Percentiles rank a stretch among this genome's conserved stretches.
These are phyloP conservation scores for Microctenopoma lineatum DNA, from an alignment of 2,797 vertebrate genomes.

Conservation along the genomic window DNA sequence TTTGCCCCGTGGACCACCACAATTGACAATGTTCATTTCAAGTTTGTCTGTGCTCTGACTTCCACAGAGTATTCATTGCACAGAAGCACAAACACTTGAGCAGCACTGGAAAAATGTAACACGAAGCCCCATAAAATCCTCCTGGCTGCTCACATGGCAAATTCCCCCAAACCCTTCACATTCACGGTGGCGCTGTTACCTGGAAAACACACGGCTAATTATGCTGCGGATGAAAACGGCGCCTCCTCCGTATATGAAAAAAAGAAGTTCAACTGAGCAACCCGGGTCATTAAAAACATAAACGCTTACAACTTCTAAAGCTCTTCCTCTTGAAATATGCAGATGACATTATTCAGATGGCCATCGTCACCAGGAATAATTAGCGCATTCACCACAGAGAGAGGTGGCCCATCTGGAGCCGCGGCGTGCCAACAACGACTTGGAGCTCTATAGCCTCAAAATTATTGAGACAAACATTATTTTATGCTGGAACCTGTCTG, in stretches of 20 bases:
- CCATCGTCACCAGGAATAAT: slow-evolving; percentile 55
- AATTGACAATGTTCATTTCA: slow-evolving; percentile 27
- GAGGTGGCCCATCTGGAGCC: slow-evolving; percentile 70
- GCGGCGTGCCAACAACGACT: slow-evolving; percentile 60
- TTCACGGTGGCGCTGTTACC: slow-evolving; percentile 25
- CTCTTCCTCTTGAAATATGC: slow-evolving; percentile 56
- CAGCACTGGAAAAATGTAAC: slow-evolving; percentile 23
- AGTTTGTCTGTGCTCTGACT: slow-evolving; percentile 54
- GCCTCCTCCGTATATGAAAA: slow-evolving; percentile 8
- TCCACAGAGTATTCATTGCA: slow-evolving; percentile 21
- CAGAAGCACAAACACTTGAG: slow-evolving; percentile 19
- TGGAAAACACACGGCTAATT: slow-evolving; percentile 24
- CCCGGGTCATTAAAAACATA: slow-evolving; percentile 1
- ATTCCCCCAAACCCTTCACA: slow-evolving; percentile 13
- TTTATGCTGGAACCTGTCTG: slow-evolving; percentile 59
- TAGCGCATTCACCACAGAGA: slow-evolving; percentile 55
- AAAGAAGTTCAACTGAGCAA: slow-evolving; percentile 13
- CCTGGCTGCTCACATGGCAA: slow-evolving; percentile 34
- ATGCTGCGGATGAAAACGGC: neutral
- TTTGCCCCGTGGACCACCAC: slow-evolving; percentile 48
- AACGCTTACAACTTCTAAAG: slow-evolving; percentile 15
- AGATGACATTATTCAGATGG: slow-evolving; percentile 54
- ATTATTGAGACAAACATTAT: slow-evolving; percentile 68
- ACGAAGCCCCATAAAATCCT: slow-evolving; percentile 29
- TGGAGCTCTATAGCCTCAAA: slow-evolving; percentile 54